A percentile compares a stretch with the other conserved stretches of the same genome.
These are phyloP conservation scores for Brachionus koreanus DNA, from an alignment of 1,140 invertebrate species.

Conservation along the genomic window DNA sequence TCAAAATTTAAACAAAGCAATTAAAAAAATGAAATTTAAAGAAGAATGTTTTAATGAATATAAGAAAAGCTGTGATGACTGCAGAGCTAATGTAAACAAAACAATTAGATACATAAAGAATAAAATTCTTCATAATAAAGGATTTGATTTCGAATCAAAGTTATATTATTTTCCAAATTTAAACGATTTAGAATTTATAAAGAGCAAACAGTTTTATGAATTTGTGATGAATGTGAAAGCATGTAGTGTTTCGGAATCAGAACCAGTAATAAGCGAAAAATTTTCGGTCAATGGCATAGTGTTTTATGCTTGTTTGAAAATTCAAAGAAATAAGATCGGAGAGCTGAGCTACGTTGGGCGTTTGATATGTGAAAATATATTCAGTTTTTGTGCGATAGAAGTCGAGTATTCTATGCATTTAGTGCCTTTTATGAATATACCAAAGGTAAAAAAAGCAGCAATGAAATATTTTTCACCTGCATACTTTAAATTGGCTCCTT, in stretches of 20 bases:
- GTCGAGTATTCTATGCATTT: background rate
- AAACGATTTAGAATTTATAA: background rate
- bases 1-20: background rate
- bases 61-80: background rate
- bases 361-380: background rate
- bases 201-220: background rate
- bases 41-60: background rate
- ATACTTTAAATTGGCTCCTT: background rate
- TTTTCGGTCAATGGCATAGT: background rate
- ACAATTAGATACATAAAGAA: background rate
- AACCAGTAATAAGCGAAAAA: background rate
- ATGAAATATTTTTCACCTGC: background rate
- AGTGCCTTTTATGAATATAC: background rate
- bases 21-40: background rate
- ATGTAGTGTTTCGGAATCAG: background rate
- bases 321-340: background rate
- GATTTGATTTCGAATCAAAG: background rate
- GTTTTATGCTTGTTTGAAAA: background rate
- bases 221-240: background rate
- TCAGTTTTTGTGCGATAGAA: background rate
- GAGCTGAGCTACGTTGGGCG: background rate
- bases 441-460: background rate
- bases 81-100: background rate
- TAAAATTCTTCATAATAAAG: background rate
- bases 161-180: background rate